A percentile compares a stretch with the other conserved stretches of the same genome.
These are phyloP conservation scores for Heliconius sara DNA, from an alignment of 2,888 invertebrate genomes.

Conservation along the genomic window DNA sequence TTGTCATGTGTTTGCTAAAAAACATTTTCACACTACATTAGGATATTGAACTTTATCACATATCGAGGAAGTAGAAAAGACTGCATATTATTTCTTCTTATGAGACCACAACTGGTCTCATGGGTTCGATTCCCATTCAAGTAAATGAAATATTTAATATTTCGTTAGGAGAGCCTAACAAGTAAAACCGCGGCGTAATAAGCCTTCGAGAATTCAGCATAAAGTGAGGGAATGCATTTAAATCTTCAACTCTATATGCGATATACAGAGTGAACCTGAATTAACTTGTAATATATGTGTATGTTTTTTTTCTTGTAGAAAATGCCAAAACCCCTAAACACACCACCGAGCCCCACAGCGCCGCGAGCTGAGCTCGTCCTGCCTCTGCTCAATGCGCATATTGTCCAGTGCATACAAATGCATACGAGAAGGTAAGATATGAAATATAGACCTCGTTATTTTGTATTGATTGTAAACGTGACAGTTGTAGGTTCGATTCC, in stretches of 20 bases:
- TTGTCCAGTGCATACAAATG: constrained; percentile 67
- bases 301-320: constrained; percentile 55
- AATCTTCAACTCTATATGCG: not conserved
- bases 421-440: constrained; percentile 71
- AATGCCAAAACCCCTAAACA: constrained; percentile 62
- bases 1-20: too few relatives aligned
- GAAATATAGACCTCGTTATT: too few relatives aligned
- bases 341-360: constrained; percentile 72
- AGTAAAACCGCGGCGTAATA: too few relatives aligned
- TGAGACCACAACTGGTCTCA: too few relatives aligned
- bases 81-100: too few relatives aligned
- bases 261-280: not conserved
- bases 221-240: too few relatives aligned
- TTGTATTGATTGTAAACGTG: too few relatives aligned
- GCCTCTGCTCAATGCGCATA: constrained; percentile 69
- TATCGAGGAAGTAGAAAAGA: not conserved
- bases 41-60: too few relatives aligned
- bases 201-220: accelerated
- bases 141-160: too few relatives aligned
- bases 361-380: constrained; percentile 69
- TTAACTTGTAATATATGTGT: not conserved
- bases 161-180: too few relatives aligned
- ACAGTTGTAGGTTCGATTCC: too few relatives aligned
- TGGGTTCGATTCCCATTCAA: too few relatives aligned
- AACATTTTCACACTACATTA: not conserved